Evolutionary conservation across 2,888 invertebrate species (phyloP), one percentile per base, ranked within the genome.

Genomic region (Colostygia pectinataria): DNA sequence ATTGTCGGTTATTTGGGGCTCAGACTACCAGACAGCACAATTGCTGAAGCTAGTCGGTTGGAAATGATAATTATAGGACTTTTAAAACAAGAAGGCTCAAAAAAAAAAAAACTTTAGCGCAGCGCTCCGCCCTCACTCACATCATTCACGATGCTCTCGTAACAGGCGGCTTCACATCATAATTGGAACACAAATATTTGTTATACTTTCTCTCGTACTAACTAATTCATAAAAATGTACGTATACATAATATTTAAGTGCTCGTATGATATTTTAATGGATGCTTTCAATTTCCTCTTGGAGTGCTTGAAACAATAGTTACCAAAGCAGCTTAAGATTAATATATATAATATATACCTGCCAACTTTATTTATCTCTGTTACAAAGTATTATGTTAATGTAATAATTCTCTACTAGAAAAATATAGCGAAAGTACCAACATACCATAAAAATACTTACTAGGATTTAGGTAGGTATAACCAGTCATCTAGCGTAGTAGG

Each of bases 121-220:
- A 63, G 48, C 51, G n/a, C n/a, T n/a, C n/a, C n/a, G n/a, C n/a
- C n/a, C n/a, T n/a, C n/a, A n/a, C n/a, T n/a, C n/a, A n/a, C n/a
- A 59, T 29, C 61, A 67, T 65, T 71, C 67, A 74, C 20, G 20
- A 20, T n/a, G n/a, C n/a, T n/a, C n/a, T n/a, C 71, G 74, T 77
- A 75, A 74, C 77, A 74, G 58, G 65, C 73, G 73, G 72, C 72
- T 63, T 69, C 74, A 68, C 74, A 74, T 72, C 76, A 80, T 80
- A 86, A 84, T 83, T 83, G 71, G 84, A 83, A 79, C 82, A 86
- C 69, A 84, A 83, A 85, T 78, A 83, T 83, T 80, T 77, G 74
- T 76, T 72, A 72, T 74, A 84, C 86, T 86, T 86, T 86, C 86
- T 74, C 83, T 68, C 55, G 69, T 71, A 20, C 2, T 68, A 73